Conservation (phyloP, 2,113 vertebrate genomes). For the Micromys minutus region DNA sequence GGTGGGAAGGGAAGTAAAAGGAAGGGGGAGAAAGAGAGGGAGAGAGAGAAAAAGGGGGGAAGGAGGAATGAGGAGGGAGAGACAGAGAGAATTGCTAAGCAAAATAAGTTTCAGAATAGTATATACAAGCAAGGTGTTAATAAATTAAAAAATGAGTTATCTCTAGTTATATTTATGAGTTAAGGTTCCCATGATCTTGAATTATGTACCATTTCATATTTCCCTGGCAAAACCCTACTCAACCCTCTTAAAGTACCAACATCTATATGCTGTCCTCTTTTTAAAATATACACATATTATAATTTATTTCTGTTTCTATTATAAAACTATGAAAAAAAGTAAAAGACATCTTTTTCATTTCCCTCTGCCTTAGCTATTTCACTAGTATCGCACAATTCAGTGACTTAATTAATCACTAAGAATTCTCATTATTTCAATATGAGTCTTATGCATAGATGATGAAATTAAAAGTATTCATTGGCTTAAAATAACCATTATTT, state of each 20-base stretch:
- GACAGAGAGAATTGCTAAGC: neutral
- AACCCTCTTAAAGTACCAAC: conserved; percentile 7
- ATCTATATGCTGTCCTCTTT: neutral
- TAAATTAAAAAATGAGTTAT: conserved; percentile 36
- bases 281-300: conserved; percentile 4
- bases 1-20: accelerated
- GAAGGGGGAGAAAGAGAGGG: no score
- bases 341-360: conserved; percentile 46
- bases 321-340: conserved; percentile 7
- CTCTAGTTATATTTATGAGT: conserved; percentile 41
- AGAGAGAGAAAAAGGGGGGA: no score
- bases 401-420: conserved; percentile 73
- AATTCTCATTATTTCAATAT: conserved; percentile 70
- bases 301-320: conserved; percentile 63
- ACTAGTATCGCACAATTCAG: conserved; percentile 61
- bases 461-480: conserved; percentile 67
- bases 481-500: conserved; percentile 66
- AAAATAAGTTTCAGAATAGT: conserved; percentile 32
- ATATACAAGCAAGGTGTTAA: conserved; percentile 14
- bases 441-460: conserved; percentile 63
- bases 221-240: neutral
- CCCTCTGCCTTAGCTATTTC: conserved; percentile 52
- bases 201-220: conserved; percentile 54
- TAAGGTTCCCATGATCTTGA: conserved; percentile 47
- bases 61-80: accelerated